A percentile compares a stretch with the other conserved stretches of the same genome.
Evolutionary conservation across 2,888 invertebrate species (phyloP).

Genomic region (Epinotia bilunana): DNA sequence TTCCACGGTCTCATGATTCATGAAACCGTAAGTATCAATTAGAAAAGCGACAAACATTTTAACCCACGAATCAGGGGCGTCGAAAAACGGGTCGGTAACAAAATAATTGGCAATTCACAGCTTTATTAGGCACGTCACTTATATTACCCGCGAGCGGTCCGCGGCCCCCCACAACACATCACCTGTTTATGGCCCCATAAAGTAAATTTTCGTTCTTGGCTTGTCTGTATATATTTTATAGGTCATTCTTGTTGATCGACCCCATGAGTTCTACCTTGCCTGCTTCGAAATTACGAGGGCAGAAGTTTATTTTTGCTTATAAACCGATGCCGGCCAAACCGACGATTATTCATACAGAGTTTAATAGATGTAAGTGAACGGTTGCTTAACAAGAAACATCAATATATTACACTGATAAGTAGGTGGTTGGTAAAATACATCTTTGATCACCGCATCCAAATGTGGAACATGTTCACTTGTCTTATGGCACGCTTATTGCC

Average conservation of each 20-base stretch:
- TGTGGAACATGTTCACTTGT: neutral
- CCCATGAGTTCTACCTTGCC: conserved; percentile 51
- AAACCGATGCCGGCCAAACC: neutral
- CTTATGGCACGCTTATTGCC: neutral
- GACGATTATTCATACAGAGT: neutral
- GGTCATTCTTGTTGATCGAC: conserved; percentile 60
- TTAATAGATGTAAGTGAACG: neutral
- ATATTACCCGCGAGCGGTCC: conserved; percentile 46
- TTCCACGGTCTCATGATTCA: conserved; percentile 12
- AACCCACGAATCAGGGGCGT: conserved; percentile 25
- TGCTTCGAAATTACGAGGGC: conserved; percentile 33
- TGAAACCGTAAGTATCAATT: conserved; percentile 42
- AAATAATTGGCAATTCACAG: conserved; percentile 46
- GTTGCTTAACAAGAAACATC: neutral
- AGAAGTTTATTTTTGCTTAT: conserved; percentile 41
- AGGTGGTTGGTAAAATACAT: neutral
- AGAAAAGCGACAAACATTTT: conserved; percentile 32
- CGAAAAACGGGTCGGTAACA: conserved; percentile 45
- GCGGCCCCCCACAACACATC: conserved; percentile 39
- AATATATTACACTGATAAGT: neutral
- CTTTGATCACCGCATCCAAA: neutral
- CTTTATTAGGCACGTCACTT: conserved; percentile 48
- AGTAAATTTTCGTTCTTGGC: conserved; percentile 57
- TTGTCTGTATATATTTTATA: conserved; percentile 57
- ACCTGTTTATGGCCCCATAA: conserved; percentile 59